Conservation (phyloP, 1,140 invertebrate genomes). For the Drosophila simulans region DNA sequence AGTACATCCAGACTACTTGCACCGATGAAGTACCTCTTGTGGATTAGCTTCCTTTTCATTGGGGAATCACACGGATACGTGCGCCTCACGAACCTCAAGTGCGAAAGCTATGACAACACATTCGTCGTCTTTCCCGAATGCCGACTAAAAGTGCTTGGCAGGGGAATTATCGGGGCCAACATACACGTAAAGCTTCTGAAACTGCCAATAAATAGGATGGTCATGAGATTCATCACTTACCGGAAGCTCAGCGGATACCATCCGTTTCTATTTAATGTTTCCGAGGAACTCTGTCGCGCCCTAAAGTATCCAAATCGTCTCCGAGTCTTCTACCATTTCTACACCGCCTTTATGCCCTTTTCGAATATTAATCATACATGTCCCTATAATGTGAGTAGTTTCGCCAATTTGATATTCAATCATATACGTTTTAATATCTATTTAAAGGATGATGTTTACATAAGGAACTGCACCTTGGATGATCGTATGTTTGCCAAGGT, state of each 20-base stretch:
- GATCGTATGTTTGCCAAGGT: slow-evolving; percentile 3
- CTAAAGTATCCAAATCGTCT: slow-evolving; percentile 1
- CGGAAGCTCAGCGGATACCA: slow-evolving; percentile 4
- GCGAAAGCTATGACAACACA: background rate
- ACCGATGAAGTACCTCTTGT: background rate
- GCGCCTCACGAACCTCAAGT: background rate
- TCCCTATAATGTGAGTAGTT: background rate
- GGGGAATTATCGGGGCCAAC: background rate
- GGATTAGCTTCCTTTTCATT: background rate
- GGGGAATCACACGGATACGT: background rate
- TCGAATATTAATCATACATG: slow-evolving; percentile 8
- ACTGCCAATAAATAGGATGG: background rate
- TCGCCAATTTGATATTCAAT: background rate
- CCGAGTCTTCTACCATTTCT: background rate
- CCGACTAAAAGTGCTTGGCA: slow-evolving; percentile 4
- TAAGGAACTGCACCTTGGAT: background rate
- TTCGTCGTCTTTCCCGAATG: background rate
- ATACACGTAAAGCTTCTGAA: background rate
- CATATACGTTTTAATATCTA: too few relatives aligned
- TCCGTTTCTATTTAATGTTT: slow-evolving; percentile 5
- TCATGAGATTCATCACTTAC: background rate
- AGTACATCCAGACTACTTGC: background rate
- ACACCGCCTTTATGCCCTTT: background rate
- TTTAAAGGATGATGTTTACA: background rate
- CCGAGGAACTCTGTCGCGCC: background rate